These are phyloP conservation scores for Chironomus riparius DNA, from an alignment of 2,888 invertebrate species.

Conservation along the genomic window DNA sequence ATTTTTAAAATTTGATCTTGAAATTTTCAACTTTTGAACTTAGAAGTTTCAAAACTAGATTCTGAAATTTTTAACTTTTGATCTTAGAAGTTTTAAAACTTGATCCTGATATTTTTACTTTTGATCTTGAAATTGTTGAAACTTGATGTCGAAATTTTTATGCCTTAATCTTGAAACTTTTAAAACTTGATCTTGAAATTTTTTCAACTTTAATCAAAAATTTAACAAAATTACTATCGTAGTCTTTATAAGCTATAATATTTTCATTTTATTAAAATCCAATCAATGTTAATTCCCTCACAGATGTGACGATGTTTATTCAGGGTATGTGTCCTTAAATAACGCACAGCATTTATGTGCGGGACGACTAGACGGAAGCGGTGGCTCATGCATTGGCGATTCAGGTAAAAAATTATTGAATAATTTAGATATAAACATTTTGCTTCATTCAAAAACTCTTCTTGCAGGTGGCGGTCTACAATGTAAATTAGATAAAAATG, in stretches of 20 bases:
- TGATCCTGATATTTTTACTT: neutral
- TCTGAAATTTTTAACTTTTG: too few relatives aligned
- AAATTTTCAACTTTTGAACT: too few relatives aligned
- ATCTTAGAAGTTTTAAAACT: too few relatives aligned
- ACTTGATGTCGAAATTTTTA: too few relatives aligned
- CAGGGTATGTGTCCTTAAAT: slow-evolving; percentile 55
- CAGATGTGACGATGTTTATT: slow-evolving; percentile 50
- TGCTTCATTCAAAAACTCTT: neutral
- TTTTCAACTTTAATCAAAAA: too few relatives aligned
- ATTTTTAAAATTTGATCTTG: too few relatives aligned
- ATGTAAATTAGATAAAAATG: slow-evolving; percentile 61
- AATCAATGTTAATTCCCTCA: neutral
- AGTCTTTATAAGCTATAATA: neutral
- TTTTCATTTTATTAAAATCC: neutral
- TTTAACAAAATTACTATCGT: neutral
- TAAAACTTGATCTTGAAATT: too few relatives aligned
- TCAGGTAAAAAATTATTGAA: neutral
- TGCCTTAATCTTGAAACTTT: too few relatives aligned
- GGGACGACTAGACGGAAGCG: slow-evolving; percentile 75
- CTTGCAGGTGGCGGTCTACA: slow-evolving; percentile 74
- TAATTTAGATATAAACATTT: neutral
- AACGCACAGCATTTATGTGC: slow-evolving; percentile 84
- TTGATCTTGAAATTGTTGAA: neutral
- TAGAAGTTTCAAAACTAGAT: too few relatives aligned
- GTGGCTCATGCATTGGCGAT: slow-evolving; percentile 63